Conservation (phyloP, 2,888 invertebrate genomes). For the Polietes domitor region DNA sequence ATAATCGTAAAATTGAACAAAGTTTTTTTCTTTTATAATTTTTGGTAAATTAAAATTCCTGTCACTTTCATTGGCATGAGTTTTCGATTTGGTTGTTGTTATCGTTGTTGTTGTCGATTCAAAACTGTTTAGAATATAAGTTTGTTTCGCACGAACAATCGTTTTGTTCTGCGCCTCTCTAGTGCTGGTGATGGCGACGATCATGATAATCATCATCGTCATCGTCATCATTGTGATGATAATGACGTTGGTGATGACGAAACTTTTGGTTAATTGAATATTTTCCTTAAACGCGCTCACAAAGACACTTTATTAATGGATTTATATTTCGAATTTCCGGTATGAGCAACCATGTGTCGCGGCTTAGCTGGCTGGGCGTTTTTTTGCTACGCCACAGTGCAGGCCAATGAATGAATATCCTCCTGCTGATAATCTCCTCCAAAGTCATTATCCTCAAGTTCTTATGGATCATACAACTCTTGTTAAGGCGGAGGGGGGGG, state of each 20-base stretch:
- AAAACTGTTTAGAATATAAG: slow-evolving; percentile 6
- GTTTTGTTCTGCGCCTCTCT: background rate
- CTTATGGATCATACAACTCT: too few species aligned
- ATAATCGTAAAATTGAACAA: background rate
- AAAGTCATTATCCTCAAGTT: too few species aligned
- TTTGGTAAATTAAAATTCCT: slow-evolving; percentile 3
- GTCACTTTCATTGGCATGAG: slow-evolving; percentile 8
- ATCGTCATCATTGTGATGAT: too few species aligned
- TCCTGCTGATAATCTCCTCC: too few species aligned
- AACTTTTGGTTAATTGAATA: background rate
- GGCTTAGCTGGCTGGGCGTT: too few species aligned
- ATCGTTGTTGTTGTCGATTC: background rate
- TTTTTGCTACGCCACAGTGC: too few species aligned
- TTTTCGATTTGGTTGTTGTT: background rate
- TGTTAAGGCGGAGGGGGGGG: too few species aligned
- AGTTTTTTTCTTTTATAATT: background rate
- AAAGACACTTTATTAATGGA: background rate
- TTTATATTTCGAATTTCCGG: background rate
- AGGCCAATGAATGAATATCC: too few species aligned
- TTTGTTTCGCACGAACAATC: background rate
- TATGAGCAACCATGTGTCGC: background rate
- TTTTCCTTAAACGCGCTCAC: background rate
- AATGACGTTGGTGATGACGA: background rate
- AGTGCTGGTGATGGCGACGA: background rate
- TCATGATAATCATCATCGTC: too few species aligned